phyloP scores from a whole-genome alignment of 2,797 vertebrate genomes.

The Spizella passerina region DNA sequence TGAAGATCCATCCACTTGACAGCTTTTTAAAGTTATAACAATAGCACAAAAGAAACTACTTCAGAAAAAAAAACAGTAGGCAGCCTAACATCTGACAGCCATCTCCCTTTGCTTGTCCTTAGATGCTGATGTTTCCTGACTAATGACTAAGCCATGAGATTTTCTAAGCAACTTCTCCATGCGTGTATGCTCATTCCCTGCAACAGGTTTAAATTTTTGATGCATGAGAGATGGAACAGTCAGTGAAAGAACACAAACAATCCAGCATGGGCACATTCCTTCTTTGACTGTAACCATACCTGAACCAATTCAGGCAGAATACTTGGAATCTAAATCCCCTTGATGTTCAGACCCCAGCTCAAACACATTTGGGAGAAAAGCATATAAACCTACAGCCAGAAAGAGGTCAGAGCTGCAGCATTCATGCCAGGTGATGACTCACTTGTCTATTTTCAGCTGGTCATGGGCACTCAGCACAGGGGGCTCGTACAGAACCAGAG shows the following conservation, averaged over 20 bases:
- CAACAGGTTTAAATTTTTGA: neutral
- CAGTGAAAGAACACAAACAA: neutral
- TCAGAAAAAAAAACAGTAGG: neutral
- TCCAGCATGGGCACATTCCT: neutral
- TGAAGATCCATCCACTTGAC: neutral
- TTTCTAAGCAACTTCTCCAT: neutral
- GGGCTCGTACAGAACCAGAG: constrained; percentile 92
- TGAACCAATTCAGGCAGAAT: neutral
- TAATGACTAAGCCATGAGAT: neutral
- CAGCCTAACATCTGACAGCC: neutral
- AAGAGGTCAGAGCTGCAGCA: neutral
- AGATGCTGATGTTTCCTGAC: neutral
- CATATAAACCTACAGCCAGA: neutral
- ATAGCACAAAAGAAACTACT: neutral
- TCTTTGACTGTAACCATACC: neutral
- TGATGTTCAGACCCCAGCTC: neutral
- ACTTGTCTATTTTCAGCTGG: constrained; percentile 95
- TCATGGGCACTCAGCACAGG: constrained; percentile 86
- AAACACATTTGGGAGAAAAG: neutral
- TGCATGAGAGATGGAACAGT: neutral
- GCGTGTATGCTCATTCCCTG: neutral
- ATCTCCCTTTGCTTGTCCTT: neutral
- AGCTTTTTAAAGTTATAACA: neutral
- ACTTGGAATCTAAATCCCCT: neutral
- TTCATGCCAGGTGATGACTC: constrained; percentile 59